Evolutionary conservation across 2,113 vertebrate species (phyloP), one percentile per base, ranked within the genome.

Genomic region (Connochaetes taurinus): DNA sequence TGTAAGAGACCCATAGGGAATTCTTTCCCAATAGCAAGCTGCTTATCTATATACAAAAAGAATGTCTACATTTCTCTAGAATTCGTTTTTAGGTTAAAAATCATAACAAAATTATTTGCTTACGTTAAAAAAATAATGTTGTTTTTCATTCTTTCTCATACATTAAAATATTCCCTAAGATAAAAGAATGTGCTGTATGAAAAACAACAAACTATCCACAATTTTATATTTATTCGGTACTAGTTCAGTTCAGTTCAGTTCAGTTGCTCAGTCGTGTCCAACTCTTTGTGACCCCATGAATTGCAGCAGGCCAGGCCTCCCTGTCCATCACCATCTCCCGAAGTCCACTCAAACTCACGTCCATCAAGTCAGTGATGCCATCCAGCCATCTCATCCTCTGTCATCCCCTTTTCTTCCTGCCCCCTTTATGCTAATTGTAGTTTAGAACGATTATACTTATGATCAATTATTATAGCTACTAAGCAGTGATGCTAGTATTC

Each of bases 231-330:
- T 53, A 89, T 71, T 89, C 53, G 1, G 1, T 81, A 52, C 17
- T 81, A 52, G 27, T 60, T 60, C 58, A 60, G 25, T 27, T 58
- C 23, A 57, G 25, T 58, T 27, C 23, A 50, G 25, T 60, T 58
- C 11, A 60, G 11, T 60, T 29, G 23, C 55, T 58, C 25, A 60
- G 9, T 60, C 4, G 0, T 60, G 58, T 60, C 58, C 0, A 0
- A 29, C 58, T 60, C 11, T 60, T 29, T 60, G 58, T 60, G 58
- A 60, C 27, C 58, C 25, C 11, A 29, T 58, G 25, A 27, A 58
- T 29, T 2, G 4, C 25, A 58, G 25, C 25, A 11, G 0, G 57
- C 57, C 57, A 58, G 57, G 57, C 25, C 25, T 27, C 57, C 57
- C 10, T 58, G 57, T 27, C 57, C 10, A 58, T 27, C 57, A 27